Conservation (phyloP, 2,113 vertebrate species). For the Haemorhous mexicanus region DNA sequence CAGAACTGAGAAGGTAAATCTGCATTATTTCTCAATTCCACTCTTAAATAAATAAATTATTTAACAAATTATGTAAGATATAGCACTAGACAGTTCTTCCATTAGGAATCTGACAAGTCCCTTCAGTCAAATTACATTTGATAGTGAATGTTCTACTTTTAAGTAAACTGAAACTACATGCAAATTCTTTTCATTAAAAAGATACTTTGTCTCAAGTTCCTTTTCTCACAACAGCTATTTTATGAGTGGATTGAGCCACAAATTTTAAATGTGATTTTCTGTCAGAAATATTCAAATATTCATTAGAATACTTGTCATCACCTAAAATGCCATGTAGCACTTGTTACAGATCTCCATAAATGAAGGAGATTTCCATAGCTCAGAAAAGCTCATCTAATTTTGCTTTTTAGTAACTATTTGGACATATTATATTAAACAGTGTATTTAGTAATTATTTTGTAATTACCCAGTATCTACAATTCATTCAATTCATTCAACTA, state of each 20-base stretch:
- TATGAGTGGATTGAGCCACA: background rate
- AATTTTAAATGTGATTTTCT: background rate
- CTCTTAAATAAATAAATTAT: background rate
- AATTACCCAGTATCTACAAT: background rate
- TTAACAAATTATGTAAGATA: background rate
- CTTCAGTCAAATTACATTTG: background rate
- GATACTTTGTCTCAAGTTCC: background rate
- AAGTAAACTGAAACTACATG: background rate
- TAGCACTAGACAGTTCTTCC: background rate
- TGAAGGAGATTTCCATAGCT: background rate
- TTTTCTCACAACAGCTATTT: background rate
- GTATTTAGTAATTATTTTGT: background rate
- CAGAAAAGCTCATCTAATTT: background rate
- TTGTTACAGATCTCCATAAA: background rate
- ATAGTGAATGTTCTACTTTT: background rate
- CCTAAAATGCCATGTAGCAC: background rate
- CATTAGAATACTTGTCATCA: background rate
- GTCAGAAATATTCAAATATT: background rate
- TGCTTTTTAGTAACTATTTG: background rate
- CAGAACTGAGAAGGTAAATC: background rate
- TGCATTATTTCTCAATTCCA: background rate
- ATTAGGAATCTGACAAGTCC: background rate
- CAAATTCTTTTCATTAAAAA: background rate
- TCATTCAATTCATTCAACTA: background rate
- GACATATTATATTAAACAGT: too few relatives aligned